Percentiles rank a stretch among this genome's conserved stretches.
phyloP scores from a whole-genome alignment of 2,113 vertebrate species.

The Gracilinanus agilis region DNA sequence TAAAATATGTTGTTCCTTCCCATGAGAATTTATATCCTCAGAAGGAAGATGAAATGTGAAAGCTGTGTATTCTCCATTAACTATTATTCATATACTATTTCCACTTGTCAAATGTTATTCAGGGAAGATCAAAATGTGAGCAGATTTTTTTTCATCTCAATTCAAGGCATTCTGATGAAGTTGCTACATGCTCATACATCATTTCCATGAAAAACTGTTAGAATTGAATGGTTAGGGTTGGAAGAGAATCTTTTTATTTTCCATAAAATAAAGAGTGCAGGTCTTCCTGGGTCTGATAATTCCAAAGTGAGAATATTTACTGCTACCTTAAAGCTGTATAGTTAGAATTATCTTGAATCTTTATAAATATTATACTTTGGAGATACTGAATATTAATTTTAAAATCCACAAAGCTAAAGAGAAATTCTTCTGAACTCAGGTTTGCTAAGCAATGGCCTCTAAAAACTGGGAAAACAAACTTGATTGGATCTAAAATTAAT shows the following conservation, averaged over 20 bases:
- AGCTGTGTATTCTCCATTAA: constrained; percentile 60
- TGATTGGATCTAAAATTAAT: neutral
- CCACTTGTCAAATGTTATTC: constrained; percentile 64
- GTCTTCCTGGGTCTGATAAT: neutral
- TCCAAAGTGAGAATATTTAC: constrained; percentile 19
- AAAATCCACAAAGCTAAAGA: too few species aligned
- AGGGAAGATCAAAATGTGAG: constrained; percentile 51
- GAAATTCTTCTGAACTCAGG: neutral
- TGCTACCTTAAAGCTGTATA: too few species aligned
- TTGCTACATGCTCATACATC: constrained; percentile 53
- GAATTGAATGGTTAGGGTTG: constrained; percentile 19
- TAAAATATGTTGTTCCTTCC: constrained; percentile 67
- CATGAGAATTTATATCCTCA: constrained; percentile 68
- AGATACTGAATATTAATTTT: too few species aligned
- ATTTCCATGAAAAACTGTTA: constrained; percentile 42
- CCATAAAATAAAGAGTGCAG: constrained; percentile 17
- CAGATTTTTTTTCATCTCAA: neutral
- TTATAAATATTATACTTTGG: too few species aligned
- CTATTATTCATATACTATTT: constrained; percentile 75
- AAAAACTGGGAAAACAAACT: neutral
- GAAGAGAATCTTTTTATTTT: neutral
- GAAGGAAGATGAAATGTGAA: constrained; percentile 72
- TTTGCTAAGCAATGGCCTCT: neutral
- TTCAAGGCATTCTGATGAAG: constrained; percentile 56
- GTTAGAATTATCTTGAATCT: too few species aligned